phyloP scores from a whole-genome alignment of 2,113 vertebrate genomes.

The Rhadina sibilatrix region DNA sequence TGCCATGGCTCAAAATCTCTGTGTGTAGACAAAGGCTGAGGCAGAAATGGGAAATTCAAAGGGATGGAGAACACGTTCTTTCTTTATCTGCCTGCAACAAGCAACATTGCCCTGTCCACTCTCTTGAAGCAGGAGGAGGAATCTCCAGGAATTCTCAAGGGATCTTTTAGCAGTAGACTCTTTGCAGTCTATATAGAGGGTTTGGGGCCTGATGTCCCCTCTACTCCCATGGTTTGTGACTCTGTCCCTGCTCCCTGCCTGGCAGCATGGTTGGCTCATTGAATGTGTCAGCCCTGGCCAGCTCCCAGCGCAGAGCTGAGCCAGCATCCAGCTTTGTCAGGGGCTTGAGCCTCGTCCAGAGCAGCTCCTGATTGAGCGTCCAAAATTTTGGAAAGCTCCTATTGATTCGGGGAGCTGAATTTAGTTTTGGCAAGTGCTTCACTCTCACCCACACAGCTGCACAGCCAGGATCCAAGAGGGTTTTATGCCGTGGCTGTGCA shows the following conservation, averaged over 20 bases:
- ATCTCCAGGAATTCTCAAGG: neutral
- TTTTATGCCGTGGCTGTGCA: rapidly evolving
- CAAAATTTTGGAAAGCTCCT: neutral
- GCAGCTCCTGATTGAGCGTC: neutral
- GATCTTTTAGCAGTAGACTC: neutral
- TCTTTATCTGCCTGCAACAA: neutral
- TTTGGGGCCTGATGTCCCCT: neutral
- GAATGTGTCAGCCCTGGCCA: neutral
- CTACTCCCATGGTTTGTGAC: neutral
- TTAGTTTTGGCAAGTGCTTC: neutral
- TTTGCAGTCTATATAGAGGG: neutral
- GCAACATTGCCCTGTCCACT: neutral
- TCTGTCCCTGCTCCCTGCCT: rapidly evolving
- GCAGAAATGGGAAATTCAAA: neutral
- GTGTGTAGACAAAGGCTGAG: neutral
- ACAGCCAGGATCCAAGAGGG: neutral
- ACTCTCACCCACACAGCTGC: neutral
- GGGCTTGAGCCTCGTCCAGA: neutral
- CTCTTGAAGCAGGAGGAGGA: neutral
- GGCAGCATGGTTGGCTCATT: rapidly evolving
- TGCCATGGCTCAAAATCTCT: neutral
- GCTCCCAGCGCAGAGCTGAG: neutral
- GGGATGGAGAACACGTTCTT: neutral
- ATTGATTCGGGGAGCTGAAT: neutral
- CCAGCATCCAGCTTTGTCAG: neutral